A percentile compares a stretch with the other conserved stretches of the same genome.
Conservation (phyloP, 2,888 invertebrate genomes). For the Steinernema carpocapsae region DNA sequence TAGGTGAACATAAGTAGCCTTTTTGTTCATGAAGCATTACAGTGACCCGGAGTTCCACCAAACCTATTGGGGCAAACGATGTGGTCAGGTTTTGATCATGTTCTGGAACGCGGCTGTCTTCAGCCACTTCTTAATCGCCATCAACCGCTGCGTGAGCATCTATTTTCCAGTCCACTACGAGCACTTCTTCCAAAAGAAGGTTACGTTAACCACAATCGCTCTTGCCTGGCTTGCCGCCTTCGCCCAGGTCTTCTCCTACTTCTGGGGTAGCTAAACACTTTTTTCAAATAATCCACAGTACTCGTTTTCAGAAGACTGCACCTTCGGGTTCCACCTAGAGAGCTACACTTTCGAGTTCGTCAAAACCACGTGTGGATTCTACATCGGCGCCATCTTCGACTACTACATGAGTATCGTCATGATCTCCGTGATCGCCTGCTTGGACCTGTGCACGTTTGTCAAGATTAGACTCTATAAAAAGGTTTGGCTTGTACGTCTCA, state of each 20-base stretch:
- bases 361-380: background rate
- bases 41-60: background rate
- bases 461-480: background rate
- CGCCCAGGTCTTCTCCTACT: background rate
- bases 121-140: conserved; percentile 49
- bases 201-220: background rate
- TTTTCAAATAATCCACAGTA: background rate
- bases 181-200: background rate
- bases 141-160: conserved; percentile 42
- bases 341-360: background rate
- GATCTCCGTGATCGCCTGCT: background rate
- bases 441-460: background rate
- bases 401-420: background rate
- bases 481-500: no score
- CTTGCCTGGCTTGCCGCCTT: background rate
- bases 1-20: background rate
- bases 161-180: background rate
- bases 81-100: conserved; percentile 50
- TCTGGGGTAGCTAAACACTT: background rate
- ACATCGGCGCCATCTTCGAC: background rate
- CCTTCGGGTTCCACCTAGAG: background rate
- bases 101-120: conserved; percentile 55
- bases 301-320: background rate
- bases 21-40: no score
- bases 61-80: conserved; percentile 37